Base-by-base conservation (phyloP, 2,888 invertebrate genomes). In the Andrena camellia region DNA sequence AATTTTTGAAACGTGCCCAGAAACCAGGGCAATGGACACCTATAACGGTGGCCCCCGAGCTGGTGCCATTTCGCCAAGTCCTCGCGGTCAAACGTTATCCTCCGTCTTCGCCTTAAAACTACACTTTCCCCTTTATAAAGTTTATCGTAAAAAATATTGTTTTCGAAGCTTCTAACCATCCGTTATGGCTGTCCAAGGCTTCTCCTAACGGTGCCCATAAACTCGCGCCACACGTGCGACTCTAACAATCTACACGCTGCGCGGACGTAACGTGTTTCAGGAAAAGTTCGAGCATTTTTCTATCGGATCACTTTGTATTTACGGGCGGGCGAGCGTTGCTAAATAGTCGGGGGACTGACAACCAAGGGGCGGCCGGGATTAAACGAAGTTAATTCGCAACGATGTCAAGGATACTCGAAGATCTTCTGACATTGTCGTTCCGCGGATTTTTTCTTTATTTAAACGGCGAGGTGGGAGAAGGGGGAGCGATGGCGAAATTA, bases 321-420 rank as follows among this genome's bases (percentile, higher is more conserved):
- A 62, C 10, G 52, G 13, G 13, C 4, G n/a, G 33, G 57, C 63
- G 70, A 50, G n/a, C 3, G 31, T 17, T 60, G 31, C n/a, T 57
- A 57, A 57, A 26, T 57, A 57, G 23, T 57, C 10, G 23, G 20
- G 26, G 50, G 59, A 52, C 23, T 52, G 64, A 59, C 42, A 52
- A 66, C 29, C 60, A n/a, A 60, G 7, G 78, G 26, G 42, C 66
- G 35, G 70, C 23, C 35, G 42, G 59, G 70, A 78, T 60, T 60
- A 77, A 80, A 81, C 63, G 72, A 78, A 81, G 63, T 78, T 81
- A 78, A 81, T 81, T 81, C 68, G 54, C 50, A 42, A 52, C 31
- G 68, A 78, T 79, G 73, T 79, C 79, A 79, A 81, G 81, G 81
- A 69, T 59, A 57, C 59, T 70, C 50, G 35, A 35, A n/a, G 71